Conservation (phyloP, 2,113 vertebrate genomes). For the Coryphaenoides rupestris region DNA sequence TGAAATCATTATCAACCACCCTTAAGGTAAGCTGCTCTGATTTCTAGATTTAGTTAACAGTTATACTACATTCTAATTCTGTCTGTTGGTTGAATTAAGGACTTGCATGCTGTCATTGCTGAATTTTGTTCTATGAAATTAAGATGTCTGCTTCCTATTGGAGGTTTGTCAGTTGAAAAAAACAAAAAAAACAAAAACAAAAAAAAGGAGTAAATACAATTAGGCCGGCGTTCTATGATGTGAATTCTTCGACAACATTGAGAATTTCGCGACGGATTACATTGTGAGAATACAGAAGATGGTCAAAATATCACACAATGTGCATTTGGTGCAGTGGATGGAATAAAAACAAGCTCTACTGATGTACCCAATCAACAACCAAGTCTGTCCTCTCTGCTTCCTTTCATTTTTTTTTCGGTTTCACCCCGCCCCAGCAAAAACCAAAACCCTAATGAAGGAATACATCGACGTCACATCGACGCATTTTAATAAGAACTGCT, state of each 20-base stretch:
- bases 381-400: conserved; percentile 45
- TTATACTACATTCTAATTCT: conserved; percentile 61
- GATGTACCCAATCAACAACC: conserved; percentile 43
- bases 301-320: conserved; percentile 53
- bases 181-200: conserved; percentile 23
- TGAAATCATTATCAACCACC: conserved; percentile 50
- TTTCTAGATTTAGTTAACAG: conserved; percentile 67
- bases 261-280: conserved; percentile 51
- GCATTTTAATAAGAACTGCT: not conserved
- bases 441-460: not conserved
- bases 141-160: conserved; percentile 63
- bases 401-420: not conserved
- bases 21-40: conserved; percentile 57
- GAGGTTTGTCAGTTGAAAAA: conserved; percentile 54
- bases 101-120: conserved; percentile 72
- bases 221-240: conserved; percentile 48
- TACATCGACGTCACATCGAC: not conserved
- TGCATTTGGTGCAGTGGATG: conserved; percentile 66
- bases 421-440: not conserved
- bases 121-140: conserved; percentile 66
- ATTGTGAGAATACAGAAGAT: conserved; percentile 28
- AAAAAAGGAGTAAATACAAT: conserved; percentile 13
- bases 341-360: conserved; percentile 66
- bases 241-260: conserved; percentile 51
- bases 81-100: conserved; percentile 70